Percentiles rank a stretch among this genome's conserved stretches.
Evolutionary conservation across 2,888 invertebrate species (phyloP).

Genomic region (Ceramica pisi): DNA sequence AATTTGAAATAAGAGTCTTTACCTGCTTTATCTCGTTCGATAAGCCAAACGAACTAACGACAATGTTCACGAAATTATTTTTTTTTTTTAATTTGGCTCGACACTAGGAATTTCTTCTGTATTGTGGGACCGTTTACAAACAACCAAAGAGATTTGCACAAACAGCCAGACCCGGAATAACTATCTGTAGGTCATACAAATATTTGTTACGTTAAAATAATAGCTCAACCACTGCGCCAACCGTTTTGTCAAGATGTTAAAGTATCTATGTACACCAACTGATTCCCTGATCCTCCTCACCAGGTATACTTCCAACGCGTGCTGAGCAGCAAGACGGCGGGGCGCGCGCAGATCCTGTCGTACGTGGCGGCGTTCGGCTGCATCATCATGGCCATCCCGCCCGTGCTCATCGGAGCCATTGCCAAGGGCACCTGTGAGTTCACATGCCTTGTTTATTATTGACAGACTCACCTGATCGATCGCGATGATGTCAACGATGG

Average conservation of each 20-base stretch:
- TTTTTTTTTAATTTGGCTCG: no score
- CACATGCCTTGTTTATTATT: neutral
- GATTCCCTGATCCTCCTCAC: neutral
- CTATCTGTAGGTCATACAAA: no score
- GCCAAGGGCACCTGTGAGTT: conserved; percentile 97
- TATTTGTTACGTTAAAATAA: no score
- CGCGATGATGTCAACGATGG: no score
- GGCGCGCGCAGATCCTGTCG: conserved; percentile 97
- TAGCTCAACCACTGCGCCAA: no score
- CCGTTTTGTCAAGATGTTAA: no score
- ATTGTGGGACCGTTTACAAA: no score
- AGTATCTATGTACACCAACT: neutral
- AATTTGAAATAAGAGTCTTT: no score
- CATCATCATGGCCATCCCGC: conserved; percentile 99
- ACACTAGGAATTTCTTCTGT: no score
- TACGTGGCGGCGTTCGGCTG: conserved; percentile 99
- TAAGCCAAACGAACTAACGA: neutral
- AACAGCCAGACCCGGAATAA: no score
- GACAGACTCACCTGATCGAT: no score
- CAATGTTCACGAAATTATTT: neutral
- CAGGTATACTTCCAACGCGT: conserved; percentile 99
- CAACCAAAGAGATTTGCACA: no score
- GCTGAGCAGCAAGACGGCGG: conserved; percentile 98
- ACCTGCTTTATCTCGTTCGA: neutral
- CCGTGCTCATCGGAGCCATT: conserved; percentile 98